Conservation (phyloP, 2,888 invertebrate species). For the Portevinia maculata region DNA sequence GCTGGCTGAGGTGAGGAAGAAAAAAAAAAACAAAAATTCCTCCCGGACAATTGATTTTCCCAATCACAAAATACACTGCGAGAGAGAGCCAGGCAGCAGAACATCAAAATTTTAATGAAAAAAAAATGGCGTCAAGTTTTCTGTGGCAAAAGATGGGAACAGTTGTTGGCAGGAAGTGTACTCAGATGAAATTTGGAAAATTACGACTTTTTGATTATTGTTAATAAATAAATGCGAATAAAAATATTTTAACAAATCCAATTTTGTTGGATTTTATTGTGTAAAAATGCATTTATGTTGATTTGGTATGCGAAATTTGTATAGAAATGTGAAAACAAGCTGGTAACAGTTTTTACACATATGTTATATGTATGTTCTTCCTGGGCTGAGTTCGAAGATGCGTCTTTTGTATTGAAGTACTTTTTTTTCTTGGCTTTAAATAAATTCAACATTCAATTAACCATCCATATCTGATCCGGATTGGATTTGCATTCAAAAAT, state of each 20-base stretch:
- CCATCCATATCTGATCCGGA: too few species aligned
- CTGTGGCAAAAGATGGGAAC: constrained; percentile 51
- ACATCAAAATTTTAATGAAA: constrained; percentile 40
- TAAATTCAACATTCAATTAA: too few species aligned
- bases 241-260: not conserved
- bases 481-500: too few species aligned
- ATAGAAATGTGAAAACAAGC: not conserved
- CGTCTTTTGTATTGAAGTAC: too few species aligned
- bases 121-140: constrained; percentile 69
- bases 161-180: constrained; percentile 47
- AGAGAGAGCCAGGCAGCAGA: constrained; percentile 72
- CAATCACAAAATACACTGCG: constrained; percentile 72
- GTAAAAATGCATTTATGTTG: not conserved
- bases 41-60: constrained; percentile 72
- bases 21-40: constrained; percentile 60
- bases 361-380: too few species aligned
- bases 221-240: not conserved
- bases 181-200: constrained; percentile 7
- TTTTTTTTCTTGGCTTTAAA: too few species aligned
- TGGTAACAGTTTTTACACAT: too few species aligned
- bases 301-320: too few species aligned
- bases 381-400: too few species aligned
- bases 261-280: not conserved
- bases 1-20: constrained; percentile 49
- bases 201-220: not conserved